phyloP scores from a whole-genome alignment of 2,797 vertebrate species.

The Darevskia nairensis region DNA sequence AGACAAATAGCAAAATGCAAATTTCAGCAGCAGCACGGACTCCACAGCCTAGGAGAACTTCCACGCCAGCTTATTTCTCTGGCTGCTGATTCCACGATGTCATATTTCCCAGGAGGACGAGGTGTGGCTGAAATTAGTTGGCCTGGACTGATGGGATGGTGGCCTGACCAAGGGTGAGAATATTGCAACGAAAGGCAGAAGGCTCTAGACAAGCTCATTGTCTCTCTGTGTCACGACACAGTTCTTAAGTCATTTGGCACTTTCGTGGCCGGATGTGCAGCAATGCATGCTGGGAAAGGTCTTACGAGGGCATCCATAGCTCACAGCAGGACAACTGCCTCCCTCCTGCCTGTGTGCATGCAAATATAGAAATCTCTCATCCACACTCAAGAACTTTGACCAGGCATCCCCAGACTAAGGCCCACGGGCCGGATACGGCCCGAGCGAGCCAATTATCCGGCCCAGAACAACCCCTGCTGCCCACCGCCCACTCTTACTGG shows the following conservation, averaged over 20 bases:
- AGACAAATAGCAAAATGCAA: slow-evolving; percentile 28
- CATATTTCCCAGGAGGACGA: neutral
- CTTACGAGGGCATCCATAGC: neutral
- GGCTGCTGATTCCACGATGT: neutral
- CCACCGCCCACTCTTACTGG: too few species aligned
- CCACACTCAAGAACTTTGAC: too few species aligned
- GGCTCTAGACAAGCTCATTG: neutral
- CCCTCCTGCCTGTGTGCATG: neutral
- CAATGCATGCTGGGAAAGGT: neutral
- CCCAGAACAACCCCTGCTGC: too few species aligned
- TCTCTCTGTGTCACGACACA: neutral
- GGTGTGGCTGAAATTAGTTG: slow-evolving; percentile 32
- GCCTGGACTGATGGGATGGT: slow-evolving; percentile 5
- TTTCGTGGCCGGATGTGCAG: neutral
- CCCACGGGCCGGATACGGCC: too few species aligned
- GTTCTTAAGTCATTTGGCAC: neutral
- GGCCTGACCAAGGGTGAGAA: slow-evolving; percentile 10
- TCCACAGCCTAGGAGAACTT: neutral
- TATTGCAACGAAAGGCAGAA: slow-evolving; percentile 11
- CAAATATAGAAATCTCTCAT: neutral
- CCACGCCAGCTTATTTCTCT: neutral
- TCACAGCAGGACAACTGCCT: neutral
- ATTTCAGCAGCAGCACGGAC: neutral
- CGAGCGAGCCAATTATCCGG: too few species aligned
- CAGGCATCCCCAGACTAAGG: too few species aligned